Evolutionary conservation across 2,888 invertebrate genomes (phyloP).

Genomic region (Aphelenchoides bicaudatus): DNA sequence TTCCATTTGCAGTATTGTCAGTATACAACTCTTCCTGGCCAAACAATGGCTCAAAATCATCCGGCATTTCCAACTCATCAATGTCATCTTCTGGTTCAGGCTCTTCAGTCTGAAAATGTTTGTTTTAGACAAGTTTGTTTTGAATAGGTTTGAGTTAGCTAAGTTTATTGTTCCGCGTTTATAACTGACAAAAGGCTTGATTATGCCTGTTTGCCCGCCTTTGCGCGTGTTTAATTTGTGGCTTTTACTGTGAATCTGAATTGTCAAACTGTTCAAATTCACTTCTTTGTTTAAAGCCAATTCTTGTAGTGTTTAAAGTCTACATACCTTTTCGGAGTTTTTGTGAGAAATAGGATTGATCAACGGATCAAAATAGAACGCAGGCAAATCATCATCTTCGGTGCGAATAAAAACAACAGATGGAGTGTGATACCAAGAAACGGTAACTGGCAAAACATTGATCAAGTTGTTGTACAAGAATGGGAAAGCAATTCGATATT

Average conservation of each 20-base stretch:
- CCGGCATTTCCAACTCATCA: constrained; percentile 86
- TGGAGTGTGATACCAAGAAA: constrained; percentile 98
- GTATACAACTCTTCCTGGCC: constrained; percentile 80
- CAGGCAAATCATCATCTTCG: constrained; percentile 97
- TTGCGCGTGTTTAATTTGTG: not conserved
- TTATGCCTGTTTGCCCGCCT: constrained; percentile 5
- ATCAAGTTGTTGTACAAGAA: constrained; percentile 86
- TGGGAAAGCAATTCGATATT: constrained; percentile 98
- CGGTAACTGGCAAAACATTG: constrained; percentile 83
- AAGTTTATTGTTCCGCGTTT: not conserved
- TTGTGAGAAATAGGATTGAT: constrained; percentile 98
- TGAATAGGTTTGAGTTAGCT: not conserved
- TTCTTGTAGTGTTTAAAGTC: not conserved
- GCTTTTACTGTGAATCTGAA: not conserved
- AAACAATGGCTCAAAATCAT: constrained; percentile 83
- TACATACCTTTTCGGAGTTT: constrained; percentile 67
- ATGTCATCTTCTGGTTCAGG: constrained; percentile 81
- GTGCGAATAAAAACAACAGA: constrained; percentile 99
- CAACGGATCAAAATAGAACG: constrained; percentile 98
- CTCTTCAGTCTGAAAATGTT: constrained; percentile 65
- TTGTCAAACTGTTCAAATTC: not conserved
- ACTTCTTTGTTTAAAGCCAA: not conserved
- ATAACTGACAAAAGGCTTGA: not conserved
- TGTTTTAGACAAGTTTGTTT: not conserved
- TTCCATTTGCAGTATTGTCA: constrained; percentile 91